A percentile compares a stretch with the other conserved stretches of the same genome.
These are phyloP conservation scores for Numida meleagris DNA, from an alignment of 2,113 vertebrate species.

Conservation along the genomic window DNA sequence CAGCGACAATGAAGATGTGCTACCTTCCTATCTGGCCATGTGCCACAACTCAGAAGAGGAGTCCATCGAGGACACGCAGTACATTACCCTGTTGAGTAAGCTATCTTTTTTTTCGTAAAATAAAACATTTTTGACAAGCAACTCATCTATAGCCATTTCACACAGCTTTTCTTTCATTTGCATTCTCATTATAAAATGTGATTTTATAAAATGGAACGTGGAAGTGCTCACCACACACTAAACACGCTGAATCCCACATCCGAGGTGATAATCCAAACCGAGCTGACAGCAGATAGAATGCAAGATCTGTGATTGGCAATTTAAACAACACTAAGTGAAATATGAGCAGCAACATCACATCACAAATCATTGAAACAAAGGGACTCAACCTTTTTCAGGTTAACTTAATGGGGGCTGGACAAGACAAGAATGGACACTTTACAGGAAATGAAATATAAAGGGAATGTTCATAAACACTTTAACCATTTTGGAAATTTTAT, in stretches of 20 bases:
- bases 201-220: constrained; percentile 79
- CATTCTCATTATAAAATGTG: constrained; percentile 89
- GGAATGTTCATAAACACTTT: constrained; percentile 19
- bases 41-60: constrained; percentile 74
- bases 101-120: constrained; percentile 28
- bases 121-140: constrained; percentile 86
- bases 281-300: constrained; percentile 73
- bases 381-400: constrained; percentile 73
- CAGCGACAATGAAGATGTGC: constrained; percentile 78
- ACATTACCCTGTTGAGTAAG: constrained; percentile 38
- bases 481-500: not conserved
- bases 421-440: constrained; percentile 66
- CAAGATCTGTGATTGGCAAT: constrained; percentile 80
- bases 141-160: constrained; percentile 84
- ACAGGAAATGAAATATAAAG: constrained; percentile 37
- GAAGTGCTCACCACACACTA: constrained; percentile 64
- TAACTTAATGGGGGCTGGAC: constrained; percentile 69
- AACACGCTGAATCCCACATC: constrained; percentile 61
- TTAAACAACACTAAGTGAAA: constrained; percentile 76
- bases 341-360: constrained; percentile 77
- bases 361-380: constrained; percentile 73
- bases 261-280: constrained; percentile 73
- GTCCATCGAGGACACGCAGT: constrained; percentile 73
- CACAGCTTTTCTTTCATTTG: constrained; percentile 86
- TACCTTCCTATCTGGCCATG: constrained; percentile 78